Conservation (phyloP, 2,113 vertebrate species). For the Zapus hudsonius region DNA sequence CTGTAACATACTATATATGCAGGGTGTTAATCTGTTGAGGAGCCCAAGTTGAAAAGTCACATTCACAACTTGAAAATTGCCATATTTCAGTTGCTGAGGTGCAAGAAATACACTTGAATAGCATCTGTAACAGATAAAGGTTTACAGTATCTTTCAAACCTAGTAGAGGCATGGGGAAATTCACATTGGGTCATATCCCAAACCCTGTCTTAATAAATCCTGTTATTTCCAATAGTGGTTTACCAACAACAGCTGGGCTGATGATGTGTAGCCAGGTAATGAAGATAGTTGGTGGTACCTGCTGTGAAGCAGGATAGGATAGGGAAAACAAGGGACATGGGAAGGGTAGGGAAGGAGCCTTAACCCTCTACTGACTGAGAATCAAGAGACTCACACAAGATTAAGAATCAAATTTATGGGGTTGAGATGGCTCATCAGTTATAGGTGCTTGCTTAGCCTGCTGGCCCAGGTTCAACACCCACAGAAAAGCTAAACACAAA, state of each 20-base stretch:
- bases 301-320: too few species aligned
- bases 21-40: background rate
- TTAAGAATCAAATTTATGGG: background rate
- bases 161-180: constrained; percentile 20
- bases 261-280: background rate
- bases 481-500: too few species aligned
- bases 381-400: background rate
- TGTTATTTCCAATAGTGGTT: constrained; percentile 3
- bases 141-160: constrained; percentile 36
- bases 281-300: background rate
- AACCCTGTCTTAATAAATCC: background rate
- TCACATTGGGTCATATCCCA: background rate
- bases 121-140: constrained; percentile 21
- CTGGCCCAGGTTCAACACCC: too few species aligned
- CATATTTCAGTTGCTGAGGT: background rate
- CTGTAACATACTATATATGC: too few species aligned
- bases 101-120: constrained; percentile 1
- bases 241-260: background rate
- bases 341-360: background rate
- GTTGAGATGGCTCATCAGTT: too few species aligned
- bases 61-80: constrained; percentile 15
- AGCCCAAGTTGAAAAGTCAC: constrained; percentile 29
- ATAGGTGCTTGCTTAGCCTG: too few species aligned
- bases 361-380: background rate
- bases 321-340: background rate